These are phyloP conservation scores for Pammene aurita DNA, from an alignment of 2,888 invertebrate genomes.

Conservation along the genomic window DNA sequence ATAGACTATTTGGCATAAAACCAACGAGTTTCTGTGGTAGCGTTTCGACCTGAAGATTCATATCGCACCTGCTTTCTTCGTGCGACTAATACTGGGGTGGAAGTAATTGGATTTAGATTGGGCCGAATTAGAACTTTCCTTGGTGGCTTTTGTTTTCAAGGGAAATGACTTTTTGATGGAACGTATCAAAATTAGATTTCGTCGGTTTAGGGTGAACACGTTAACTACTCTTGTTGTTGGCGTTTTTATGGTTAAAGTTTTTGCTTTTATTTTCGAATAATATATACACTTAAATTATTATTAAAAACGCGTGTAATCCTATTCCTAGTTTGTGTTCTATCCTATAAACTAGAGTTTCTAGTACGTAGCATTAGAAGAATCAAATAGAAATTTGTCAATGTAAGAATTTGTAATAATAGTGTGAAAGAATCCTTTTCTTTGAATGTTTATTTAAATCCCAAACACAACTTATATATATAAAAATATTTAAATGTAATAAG, in stretches of 20 bases:
- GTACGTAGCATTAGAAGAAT: too few relatives aligned
- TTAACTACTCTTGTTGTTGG: slow-evolving; percentile 26
- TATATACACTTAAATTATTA: too few relatives aligned
- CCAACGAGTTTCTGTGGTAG: slow-evolving; percentile 27
- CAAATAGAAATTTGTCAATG: too few relatives aligned
- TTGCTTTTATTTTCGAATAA: background rate
- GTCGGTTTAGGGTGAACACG: slow-evolving; percentile 45
- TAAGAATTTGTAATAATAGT: too few relatives aligned
- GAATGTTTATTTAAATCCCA: too few relatives aligned
- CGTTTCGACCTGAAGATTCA: slow-evolving; percentile 49
- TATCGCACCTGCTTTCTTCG: slow-evolving; percentile 56
- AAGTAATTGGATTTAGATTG: slow-evolving; percentile 81
- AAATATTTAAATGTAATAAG: too few relatives aligned
- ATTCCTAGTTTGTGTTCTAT: background rate
- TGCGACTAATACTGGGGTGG: slow-evolving; percentile 64
- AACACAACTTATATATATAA: too few relatives aligned
- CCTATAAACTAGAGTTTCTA: too few relatives aligned
- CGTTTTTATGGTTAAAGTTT: slow-evolving; percentile 17
- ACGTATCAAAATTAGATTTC: slow-evolving; percentile 75
- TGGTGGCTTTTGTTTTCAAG: slow-evolving; percentile 70
- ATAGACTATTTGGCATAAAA: slow-evolving; percentile 23
- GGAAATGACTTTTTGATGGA: slow-evolving; percentile 78
- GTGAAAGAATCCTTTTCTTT: too few relatives aligned
- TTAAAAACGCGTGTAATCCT: too few relatives aligned
- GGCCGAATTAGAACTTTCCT: slow-evolving; percentile 77